Conservation (phyloP, 2,113 vertebrate species). For the Lagopus muta region DNA sequence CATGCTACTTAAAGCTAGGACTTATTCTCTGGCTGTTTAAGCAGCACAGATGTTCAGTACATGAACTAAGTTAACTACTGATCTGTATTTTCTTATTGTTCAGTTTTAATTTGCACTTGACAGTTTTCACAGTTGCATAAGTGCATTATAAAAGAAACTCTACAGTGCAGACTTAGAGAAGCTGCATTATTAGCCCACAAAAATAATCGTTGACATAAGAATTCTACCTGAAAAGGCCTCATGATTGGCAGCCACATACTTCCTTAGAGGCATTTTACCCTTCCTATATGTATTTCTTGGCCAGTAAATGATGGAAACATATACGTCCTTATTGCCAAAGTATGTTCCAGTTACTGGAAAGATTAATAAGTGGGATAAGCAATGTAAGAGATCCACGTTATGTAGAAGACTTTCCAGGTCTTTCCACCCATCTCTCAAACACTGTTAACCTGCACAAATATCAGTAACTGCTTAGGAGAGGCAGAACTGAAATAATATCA, state of each 20-base stretch:
- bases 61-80: background rate
- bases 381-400: slow-evolving; percentile 43
- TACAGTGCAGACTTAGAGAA: background rate
- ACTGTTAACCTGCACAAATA: background rate
- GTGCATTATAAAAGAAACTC: background rate
- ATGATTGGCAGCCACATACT: slow-evolving; percentile 38
- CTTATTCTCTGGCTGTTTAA: background rate
- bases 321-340: slow-evolving; percentile 52
- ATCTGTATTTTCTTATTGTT: slow-evolving; percentile 5
- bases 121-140: background rate
- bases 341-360: slow-evolving; percentile 64
- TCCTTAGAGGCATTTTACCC: slow-evolving; percentile 36
- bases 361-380: slow-evolving; percentile 40
- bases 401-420: slow-evolving; percentile 34
- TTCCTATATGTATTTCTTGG: slow-evolving; percentile 67
- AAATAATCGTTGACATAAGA: slow-evolving; percentile 27
- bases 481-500: background rate
- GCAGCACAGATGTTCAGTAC: background rate
- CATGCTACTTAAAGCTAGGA: background rate
- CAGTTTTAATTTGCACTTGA: background rate
- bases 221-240: slow-evolving; percentile 59
- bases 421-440: background rate
- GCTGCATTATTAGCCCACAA: slow-evolving; percentile 30
- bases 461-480: background rate
- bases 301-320: slow-evolving; percentile 57